Evolutionary conservation across 2,113 vertebrate genomes (phyloP).

Genomic region (Callocephalon fimbriatum): DNA sequence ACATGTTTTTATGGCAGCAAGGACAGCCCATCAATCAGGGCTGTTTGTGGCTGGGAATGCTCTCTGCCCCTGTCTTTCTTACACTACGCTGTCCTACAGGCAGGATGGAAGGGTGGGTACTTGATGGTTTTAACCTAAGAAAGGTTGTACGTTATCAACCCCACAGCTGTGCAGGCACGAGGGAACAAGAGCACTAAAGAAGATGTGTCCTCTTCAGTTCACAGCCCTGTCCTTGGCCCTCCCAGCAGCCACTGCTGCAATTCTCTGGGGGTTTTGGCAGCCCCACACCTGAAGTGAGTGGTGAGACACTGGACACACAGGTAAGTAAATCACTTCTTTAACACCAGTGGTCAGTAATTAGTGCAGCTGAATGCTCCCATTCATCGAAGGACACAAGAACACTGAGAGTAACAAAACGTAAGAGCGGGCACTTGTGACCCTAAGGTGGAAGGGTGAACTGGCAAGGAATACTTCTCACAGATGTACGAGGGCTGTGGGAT

Average conservation of each 20-base stretch:
- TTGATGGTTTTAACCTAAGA: accelerated
- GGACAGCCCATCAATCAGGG: not conserved
- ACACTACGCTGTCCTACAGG: not conserved
- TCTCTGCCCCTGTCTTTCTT: accelerated
- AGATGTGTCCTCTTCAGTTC: accelerated
- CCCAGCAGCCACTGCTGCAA: not conserved
- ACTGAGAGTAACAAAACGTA: not conserved
- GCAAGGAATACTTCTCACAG: not conserved
- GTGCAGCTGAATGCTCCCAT: not conserved
- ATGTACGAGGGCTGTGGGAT: no score
- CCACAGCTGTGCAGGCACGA: not conserved
- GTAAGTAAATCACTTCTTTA: not conserved
- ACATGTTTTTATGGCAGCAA: accelerated
- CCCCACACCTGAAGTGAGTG: not conserved
- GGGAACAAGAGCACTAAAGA: not conserved
- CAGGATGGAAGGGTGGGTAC: not conserved
- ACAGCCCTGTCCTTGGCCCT: not conserved
- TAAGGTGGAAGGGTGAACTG: not conserved
- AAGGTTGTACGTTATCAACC: no score
- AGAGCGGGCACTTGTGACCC: not conserved
- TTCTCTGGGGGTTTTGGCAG: not conserved
- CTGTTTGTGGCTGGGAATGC: accelerated
- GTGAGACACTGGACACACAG: not conserved
- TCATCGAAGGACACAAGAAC: not conserved
- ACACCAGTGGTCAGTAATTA: accelerated